phyloP scores from a whole-genome alignment of 2,888 invertebrate species.

The Nomada lathburiana region DNA sequence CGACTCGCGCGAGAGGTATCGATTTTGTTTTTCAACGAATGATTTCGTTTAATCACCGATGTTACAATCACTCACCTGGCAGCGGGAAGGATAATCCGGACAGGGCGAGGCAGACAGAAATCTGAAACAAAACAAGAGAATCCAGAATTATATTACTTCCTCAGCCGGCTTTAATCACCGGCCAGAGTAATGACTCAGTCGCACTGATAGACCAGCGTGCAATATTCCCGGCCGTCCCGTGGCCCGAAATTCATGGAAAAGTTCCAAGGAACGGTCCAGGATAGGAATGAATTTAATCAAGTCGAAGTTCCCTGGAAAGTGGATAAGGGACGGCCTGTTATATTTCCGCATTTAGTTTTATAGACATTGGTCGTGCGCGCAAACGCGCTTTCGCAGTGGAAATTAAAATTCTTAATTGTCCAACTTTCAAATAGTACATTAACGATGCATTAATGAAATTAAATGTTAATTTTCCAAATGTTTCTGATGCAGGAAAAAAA shows the following conservation, averaged over 20 bases:
- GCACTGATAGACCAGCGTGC: neutral
- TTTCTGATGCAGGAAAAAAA: neutral
- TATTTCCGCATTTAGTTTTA: too few species aligned
- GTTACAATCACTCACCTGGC: slow-evolving; percentile 61
- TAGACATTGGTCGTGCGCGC: too few species aligned
- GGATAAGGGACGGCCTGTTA: neutral
- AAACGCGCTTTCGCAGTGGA: too few species aligned
- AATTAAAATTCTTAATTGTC: too few species aligned
- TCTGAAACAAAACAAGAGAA: slow-evolving; percentile 64
- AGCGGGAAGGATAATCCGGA: slow-evolving; percentile 50
- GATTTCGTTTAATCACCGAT: too few species aligned
- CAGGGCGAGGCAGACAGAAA: slow-evolving; percentile 59
- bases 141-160: slow-evolving; percentile 33
- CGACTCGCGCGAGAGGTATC: too few species aligned
- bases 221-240: slow-evolving; percentile 1
- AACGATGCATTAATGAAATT: too few species aligned
- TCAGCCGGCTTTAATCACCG: slow-evolving; percentile 27
- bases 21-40: too few species aligned
- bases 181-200: slow-evolving; percentile 38
- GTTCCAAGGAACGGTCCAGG: neutral
- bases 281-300: slow-evolving; percentile 23
- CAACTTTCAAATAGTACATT: too few species aligned
- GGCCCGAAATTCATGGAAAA: slow-evolving; percentile 31
- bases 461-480: neutral
- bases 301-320: slow-evolving; percentile 4